Conservation (phyloP, 1,140 invertebrate species). For the Physella acuta region DNA sequence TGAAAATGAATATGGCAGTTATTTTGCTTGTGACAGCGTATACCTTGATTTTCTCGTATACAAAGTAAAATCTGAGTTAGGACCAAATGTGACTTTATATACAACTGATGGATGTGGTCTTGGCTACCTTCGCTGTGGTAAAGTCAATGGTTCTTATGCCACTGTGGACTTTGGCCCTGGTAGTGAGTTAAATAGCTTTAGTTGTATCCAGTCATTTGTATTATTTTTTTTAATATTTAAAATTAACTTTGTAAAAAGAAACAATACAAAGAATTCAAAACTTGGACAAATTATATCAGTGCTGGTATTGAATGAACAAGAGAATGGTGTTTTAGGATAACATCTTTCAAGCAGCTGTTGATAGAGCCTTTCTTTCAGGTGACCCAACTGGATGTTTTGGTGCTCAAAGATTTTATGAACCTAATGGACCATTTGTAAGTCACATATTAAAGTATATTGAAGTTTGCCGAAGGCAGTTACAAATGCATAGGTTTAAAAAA, state of each 20-base stretch:
- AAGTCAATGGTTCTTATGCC: conserved; percentile 40
- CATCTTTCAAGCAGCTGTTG: too few relatives aligned
- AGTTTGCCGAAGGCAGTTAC: too few relatives aligned
- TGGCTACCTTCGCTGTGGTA: conserved; percentile 47
- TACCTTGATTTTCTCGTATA: conserved; percentile 61
- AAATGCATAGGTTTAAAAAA: too few relatives aligned
- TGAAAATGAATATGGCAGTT: conserved; percentile 92
- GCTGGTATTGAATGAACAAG: too few relatives aligned
- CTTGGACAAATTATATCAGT: too few relatives aligned
- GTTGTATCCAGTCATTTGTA: not conserved
- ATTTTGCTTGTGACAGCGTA: conserved; percentile 70
- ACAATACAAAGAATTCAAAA: too few relatives aligned
- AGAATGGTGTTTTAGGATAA: too few relatives aligned
- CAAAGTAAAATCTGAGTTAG: conserved; percentile 67
- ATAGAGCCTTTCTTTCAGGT: too few relatives aligned
- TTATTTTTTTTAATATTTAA: not conserved
- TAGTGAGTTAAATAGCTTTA: too few relatives aligned
- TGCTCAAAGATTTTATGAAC: conserved; percentile 27
- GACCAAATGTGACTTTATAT: conserved; percentile 73
- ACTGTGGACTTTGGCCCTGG: conserved; percentile 53
- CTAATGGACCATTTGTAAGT: conserved; percentile 40
- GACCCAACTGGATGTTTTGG: too few relatives aligned
- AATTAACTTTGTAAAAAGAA: not conserved
- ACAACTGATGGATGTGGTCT: conserved; percentile 66
- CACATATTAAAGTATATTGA: too few relatives aligned